Percentiles rank a stretch among this genome's conserved stretches.
Evolutionary conservation across 2,113 vertebrate genomes (phyloP).

Genomic region (Rhea americana): DNA sequence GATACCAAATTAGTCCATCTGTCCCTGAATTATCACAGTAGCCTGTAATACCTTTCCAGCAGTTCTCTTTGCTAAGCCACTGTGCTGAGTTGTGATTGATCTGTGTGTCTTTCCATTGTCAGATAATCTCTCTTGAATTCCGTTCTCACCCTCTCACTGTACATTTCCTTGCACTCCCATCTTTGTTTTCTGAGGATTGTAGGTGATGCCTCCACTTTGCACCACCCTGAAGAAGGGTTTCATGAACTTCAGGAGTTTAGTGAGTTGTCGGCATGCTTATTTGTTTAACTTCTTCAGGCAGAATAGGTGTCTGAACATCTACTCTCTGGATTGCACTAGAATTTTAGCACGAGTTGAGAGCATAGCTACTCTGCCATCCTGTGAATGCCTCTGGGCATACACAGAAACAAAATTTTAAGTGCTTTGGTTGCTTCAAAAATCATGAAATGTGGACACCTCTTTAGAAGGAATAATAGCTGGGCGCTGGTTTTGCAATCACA

Average conservation of each 20-base stretch:
- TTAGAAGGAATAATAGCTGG: background rate
- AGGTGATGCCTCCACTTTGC: background rate
- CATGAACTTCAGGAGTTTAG: background rate
- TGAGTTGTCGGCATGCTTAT: fast-evolving
- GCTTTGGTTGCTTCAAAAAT: background rate
- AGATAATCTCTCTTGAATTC: background rate
- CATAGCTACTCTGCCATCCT: background rate
- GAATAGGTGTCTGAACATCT: background rate
- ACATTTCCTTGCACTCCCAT: background rate
- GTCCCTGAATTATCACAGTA: background rate
- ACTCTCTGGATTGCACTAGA: background rate
- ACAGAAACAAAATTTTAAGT: background rate
- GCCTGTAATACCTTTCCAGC: background rate
- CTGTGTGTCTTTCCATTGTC: background rate
- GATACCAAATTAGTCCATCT: background rate
- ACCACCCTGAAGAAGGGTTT: background rate
- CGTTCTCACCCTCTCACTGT: background rate
- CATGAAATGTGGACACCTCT: background rate
- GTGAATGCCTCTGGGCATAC: background rate
- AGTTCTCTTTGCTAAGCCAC: background rate
- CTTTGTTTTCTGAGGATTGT: background rate
- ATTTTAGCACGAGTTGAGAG: background rate
- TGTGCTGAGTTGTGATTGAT: background rate
- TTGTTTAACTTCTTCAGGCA: background rate
- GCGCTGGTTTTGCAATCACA: background rate